These are phyloP conservation scores for Struthidea cinerea DNA, from an alignment of 2,113 vertebrate species.

Conservation along the genomic window DNA sequence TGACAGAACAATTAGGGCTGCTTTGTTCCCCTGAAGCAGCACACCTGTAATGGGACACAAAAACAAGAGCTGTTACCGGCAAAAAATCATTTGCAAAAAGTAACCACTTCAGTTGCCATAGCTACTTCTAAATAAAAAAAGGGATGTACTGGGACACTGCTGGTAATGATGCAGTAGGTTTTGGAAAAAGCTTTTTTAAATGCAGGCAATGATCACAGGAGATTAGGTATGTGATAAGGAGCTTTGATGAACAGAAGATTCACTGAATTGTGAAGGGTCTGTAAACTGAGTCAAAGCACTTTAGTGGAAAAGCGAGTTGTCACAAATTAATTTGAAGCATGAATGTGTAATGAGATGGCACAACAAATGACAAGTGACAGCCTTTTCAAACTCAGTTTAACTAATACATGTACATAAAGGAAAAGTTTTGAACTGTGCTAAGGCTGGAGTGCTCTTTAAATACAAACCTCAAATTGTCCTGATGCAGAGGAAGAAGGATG, in stretches of 20 bases:
- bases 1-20: background rate
- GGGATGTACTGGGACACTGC: background rate
- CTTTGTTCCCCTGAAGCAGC: background rate
- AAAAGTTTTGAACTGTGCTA: background rate
- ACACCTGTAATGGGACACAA: background rate
- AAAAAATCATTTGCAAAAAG: background rate
- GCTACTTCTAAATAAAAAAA: background rate
- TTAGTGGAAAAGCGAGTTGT: background rate
- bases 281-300: background rate
- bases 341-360: background rate
- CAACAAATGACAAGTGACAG: background rate
- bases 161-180: background rate
- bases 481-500: background rate
- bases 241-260: background rate
- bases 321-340: background rate
- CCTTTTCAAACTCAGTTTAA: background rate
- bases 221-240: background rate
- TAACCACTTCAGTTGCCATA: background rate
- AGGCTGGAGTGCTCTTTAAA: background rate
- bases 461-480: background rate
- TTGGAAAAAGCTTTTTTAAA: background rate
- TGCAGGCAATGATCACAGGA: background rate
- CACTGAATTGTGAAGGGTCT: background rate
- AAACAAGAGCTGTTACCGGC: background rate
- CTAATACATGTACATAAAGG: background rate